Evolutionary conservation across 2,888 invertebrate genomes (phyloP), one percentile per base, ranked within the genome.

Genomic region (Papilio gigon): DNA sequence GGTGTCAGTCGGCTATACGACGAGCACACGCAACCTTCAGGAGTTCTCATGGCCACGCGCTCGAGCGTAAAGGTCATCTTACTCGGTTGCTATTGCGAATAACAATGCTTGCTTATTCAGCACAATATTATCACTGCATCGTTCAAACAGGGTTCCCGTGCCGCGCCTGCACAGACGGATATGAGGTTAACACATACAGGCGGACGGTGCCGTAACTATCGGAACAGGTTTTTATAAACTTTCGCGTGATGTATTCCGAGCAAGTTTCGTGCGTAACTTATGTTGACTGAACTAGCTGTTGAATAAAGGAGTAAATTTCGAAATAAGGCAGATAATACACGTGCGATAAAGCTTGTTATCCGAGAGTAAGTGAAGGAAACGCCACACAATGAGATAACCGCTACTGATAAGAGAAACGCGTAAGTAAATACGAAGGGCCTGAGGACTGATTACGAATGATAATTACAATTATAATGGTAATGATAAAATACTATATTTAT

Each of bases 11-110:
- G 76, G 71, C 73, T 75, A 81, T 80, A 79, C 79, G 80, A 81
- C 80, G 80, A 84, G 80, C 77, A 78, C 77, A 76, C 71, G 76
- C 83, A 88, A 89, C 90, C 90, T 90, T 89, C 88, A 83, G 82
- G 81, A 77, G 80, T 79, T 83, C 86, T 89, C 89, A 89, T 86
- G 88, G 89, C 84, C 88, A 83, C 78, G 83, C 87, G 81, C 77
- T 82, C 80, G 81, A 83, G 83, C 88, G 86, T 87, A 85, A 88
- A 90, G 89, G 89, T 87, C 86, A 84, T 83, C 80, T 79, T 75
- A 75, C 76, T 72, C 72, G 75, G 81, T 84, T 84, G 80, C 83
- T 82, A 81, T 78, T 81, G 79, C 78, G 74, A 82, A 78, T 79
- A 83, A 85, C 81, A 82, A 81, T 82, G 76, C 76, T 76, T 77